Evolutionary conservation across 2,888 invertebrate genomes (phyloP).

Genomic region (Andrena haemorrhoa): DNA sequence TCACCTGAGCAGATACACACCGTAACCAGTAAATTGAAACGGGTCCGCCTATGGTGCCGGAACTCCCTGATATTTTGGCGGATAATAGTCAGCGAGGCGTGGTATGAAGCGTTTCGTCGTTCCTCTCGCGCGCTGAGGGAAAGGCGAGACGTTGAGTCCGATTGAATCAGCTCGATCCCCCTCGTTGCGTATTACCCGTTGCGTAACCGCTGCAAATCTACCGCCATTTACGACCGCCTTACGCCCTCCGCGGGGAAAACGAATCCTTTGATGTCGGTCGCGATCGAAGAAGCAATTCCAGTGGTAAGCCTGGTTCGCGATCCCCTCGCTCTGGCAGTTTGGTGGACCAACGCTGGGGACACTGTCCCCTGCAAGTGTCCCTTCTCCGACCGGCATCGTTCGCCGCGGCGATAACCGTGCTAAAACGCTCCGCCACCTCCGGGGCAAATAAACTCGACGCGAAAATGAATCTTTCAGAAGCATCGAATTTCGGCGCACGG

Average conservation of each 20-base stretch:
- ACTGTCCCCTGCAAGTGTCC: slow-evolving; percentile 21
- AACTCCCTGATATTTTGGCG: slow-evolving; percentile 47
- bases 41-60: not conserved
- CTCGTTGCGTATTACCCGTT: slow-evolving; percentile 56
- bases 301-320: slow-evolving; percentile 29
- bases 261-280: slow-evolving; percentile 68
- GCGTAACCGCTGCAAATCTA: slow-evolving; percentile 57
- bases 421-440: too few species aligned
- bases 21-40: slow-evolving; percentile 22
- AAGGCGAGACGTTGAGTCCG: slow-evolving; percentile 39
- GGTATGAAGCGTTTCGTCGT: slow-evolving; percentile 42
- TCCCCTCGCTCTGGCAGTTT: slow-evolving; percentile 32
- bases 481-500: too few species aligned
- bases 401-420: too few species aligned
- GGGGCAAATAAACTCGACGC: too few species aligned
- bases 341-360: slow-evolving; percentile 5
- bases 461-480: too few species aligned
- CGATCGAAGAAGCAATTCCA: slow-evolving; percentile 73
- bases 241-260: slow-evolving; percentile 37
- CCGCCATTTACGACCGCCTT: slow-evolving; percentile 28
- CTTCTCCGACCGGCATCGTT: too few species aligned
- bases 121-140: slow-evolving; percentile 33
- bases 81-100: slow-evolving; percentile 58
- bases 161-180: slow-evolving; percentile 66
- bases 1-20: not conserved